Evolutionary conservation across 2,113 vertebrate species (phyloP).

Genomic region (Tragelaphus buxtoni): DNA sequence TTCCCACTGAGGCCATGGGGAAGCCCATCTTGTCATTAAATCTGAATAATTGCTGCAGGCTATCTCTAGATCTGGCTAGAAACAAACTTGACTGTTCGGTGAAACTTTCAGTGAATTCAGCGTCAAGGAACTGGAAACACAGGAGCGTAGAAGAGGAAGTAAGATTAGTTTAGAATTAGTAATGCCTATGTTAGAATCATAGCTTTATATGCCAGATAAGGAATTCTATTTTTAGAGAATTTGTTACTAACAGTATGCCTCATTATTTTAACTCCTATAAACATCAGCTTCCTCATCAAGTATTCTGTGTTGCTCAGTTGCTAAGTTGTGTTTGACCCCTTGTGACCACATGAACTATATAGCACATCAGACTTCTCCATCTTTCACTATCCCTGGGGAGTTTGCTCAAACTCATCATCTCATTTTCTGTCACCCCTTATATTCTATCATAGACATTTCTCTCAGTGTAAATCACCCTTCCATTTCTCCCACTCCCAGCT

Average conservation of each 20-base stretch:
- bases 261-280: background rate
- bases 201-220: background rate
- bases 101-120: background rate
- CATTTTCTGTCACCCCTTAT: background rate
- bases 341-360: accelerated
- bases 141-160: background rate
- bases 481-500: background rate
- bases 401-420: background rate
- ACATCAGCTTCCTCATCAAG: background rate
- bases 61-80: background rate
- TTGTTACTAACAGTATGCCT: background rate
- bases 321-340: background rate
- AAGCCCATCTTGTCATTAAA: background rate
- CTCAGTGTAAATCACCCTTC: background rate
- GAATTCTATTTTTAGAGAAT: background rate
- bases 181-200: background rate
- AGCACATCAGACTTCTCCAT: background rate
- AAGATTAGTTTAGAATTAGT: background rate
- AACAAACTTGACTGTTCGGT: background rate
- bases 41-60: background rate
- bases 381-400: background rate
- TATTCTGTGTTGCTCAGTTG: background rate
- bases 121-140: background rate
- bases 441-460: background rate
- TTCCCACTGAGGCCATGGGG: accelerated